Evolutionary conservation across 2,113 vertebrate species (phyloP), one percentile per base, ranked within the genome.

Genomic region (Clinocottus analis): DNA sequence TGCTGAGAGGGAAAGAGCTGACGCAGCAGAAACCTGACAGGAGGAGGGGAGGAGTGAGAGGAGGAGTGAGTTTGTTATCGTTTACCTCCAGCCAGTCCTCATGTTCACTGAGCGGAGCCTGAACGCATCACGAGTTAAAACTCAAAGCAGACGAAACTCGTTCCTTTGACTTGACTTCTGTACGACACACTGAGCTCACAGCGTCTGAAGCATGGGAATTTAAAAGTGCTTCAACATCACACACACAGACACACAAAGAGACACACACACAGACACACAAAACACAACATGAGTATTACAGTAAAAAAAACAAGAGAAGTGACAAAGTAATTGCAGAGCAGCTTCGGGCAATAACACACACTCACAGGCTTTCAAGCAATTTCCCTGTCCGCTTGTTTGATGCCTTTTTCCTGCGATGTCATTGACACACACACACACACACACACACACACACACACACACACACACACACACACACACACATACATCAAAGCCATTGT

Each of bases 361-460:
- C 79, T 75, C 55, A 82, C 55, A 79, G 66, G 88, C 89, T 91
- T 88, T 92, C 80, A 88, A 84, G 78, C 69, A 71, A 86, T 90
- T 87, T 87, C 66, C 72, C 41, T 33, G 81, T 90, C 89, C 79
- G 75, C 75, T 77, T 76, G 76, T 85, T 89, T 84, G 74, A 86
- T 68, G 75, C 59, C 58, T 70, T 75, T 33, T 83, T 86, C 39
- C 47, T 47, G 45, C 85, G 81, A 66, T 79, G 78, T 87, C 82
- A 82, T 9, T 70, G 62, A 75, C 53, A 75, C 70, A 41, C 60
- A 23, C 58, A 43, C 33, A 25, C 58, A 75, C 25, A 23, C 35
- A 43, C 37, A 71, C 69, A 49, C 62, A n/a, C 41, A 39, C 62
- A 33, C 35, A 43, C 60, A 66, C 41, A 77, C 69, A 31, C 62